Conservation (phyloP, 1,140 invertebrate species). For the Heliconius melpomene region DNA sequence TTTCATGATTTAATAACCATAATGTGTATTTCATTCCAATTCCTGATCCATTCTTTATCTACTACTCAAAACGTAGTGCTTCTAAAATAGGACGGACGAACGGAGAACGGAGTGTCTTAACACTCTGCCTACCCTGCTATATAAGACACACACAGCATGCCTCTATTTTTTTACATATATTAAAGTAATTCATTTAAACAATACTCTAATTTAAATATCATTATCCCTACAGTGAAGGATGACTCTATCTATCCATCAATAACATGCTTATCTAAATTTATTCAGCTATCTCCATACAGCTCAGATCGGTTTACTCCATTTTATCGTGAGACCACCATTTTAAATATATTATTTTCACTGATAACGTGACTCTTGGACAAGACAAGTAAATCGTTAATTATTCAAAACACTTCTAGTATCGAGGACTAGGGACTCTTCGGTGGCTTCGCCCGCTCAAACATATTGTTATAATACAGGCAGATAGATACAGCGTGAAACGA, state of each 20-base stretch:
- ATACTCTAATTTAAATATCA: slow-evolving; percentile 12
- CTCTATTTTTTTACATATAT: neutral
- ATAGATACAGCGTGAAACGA: too few species aligned
- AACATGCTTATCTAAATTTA: neutral
- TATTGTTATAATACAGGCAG: too few species aligned
- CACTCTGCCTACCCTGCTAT: neutral
- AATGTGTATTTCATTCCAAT: too few species aligned
- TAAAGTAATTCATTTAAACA: neutral
- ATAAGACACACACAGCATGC: too few species aligned
- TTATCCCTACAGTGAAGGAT: neutral
- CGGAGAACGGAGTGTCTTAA: too few species aligned
- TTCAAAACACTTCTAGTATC: neutral
- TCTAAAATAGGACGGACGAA: too few species aligned
- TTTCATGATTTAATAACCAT: too few species aligned
- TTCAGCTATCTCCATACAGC: slow-evolving; percentile 1
- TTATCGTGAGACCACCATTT: slow-evolving; percentile 8
- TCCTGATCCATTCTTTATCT: too few species aligned
- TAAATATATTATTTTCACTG: slow-evolving; percentile 6
- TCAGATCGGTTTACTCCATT: neutral
- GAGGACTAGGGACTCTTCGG: neutral
- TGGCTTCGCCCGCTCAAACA: too few species aligned
- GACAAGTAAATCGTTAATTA: slow-evolving; percentile 14
- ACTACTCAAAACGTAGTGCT: too few species aligned
- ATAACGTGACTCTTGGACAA: slow-evolving; percentile 2
- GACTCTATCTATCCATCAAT: slow-evolving; percentile 4